These are phyloP conservation scores for Notiomystis cincta DNA, from an alignment of 2,113 vertebrate species.

Conservation along the genomic window DNA sequence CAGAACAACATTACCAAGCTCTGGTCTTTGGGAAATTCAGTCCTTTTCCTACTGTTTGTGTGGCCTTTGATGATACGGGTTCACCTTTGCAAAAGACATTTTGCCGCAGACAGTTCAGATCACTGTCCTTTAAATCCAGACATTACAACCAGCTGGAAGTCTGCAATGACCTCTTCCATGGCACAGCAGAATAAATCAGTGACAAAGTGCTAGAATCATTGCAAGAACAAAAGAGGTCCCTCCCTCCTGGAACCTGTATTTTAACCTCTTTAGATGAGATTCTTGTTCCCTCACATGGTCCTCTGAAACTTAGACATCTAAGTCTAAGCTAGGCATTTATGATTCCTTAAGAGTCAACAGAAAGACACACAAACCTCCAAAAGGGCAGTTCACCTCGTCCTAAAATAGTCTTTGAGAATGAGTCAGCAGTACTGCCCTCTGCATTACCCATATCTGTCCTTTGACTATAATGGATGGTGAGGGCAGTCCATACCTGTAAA, in stretches of 20 bases:
- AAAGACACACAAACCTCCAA: neutral
- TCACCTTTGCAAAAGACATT: constrained; percentile 31
- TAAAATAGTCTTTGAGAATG: neutral
- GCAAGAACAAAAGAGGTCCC: neutral
- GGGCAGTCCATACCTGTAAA: neutral
- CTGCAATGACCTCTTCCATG: constrained; percentile 20
- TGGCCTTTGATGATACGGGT: neutral
- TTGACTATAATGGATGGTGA: neutral
- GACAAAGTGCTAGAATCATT: neutral
- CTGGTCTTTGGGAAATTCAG: neutral
- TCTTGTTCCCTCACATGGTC: neutral
- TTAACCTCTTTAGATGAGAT: neutral
- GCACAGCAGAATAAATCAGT: constrained; percentile 26
- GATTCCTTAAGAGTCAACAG: neutral
- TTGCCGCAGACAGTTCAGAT: neutral
- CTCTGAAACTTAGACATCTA: neutral
- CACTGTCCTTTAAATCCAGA: constrained; percentile 7
- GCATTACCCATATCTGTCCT: neutral
- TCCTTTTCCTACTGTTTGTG: neutral
- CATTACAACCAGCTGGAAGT: constrained; percentile 37
- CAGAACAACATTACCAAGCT: neutral
- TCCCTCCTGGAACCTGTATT: neutral
- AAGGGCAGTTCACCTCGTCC: neutral
- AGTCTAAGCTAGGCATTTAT: neutral
- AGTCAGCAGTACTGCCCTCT: neutral